Conservation (phyloP, 53 echinoderm and acorn worm species). For the Actinopyga echinites region DNA sequence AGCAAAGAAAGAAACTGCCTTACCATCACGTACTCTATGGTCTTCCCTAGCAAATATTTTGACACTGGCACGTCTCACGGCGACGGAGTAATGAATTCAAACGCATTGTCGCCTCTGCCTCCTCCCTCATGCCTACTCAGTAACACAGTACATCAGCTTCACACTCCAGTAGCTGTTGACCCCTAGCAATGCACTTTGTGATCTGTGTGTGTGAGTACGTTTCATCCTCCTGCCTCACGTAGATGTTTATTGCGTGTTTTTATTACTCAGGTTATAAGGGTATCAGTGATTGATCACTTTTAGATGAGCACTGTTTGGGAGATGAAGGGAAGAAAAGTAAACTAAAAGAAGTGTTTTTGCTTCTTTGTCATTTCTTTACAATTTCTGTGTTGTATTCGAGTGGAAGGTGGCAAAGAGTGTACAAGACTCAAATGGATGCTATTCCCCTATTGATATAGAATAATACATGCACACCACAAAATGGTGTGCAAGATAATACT, state of each 20-base stretch:
- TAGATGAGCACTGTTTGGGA: neutral
- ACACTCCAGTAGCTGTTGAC: slow-evolving; percentile 16
- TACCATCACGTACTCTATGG: slow-evolving; percentile 8
- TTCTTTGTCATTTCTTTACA: too few relatives aligned
- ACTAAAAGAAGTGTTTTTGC: too few relatives aligned
- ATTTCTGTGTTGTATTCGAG: too few relatives aligned
- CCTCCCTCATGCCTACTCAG: slow-evolving; percentile 8
- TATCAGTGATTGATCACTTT: slow-evolving; percentile 18
- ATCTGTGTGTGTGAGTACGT: neutral
- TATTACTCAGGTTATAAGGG: slow-evolving; percentile 22
- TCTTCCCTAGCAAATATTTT: slow-evolving; percentile 10
- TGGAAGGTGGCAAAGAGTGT: too few relatives aligned
- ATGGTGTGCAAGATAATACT: too few relatives aligned
- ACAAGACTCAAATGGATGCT: too few relatives aligned
- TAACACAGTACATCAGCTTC: slow-evolving; percentile 6
- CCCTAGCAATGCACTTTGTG: slow-evolving; percentile 6
- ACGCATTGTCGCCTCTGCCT: slow-evolving; percentile 17
- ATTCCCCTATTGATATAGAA: too few relatives aligned
- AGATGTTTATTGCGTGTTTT: slow-evolving; percentile 24
- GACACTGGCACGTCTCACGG: slow-evolving; percentile 17
- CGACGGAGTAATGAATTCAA: slow-evolving; percentile 19
- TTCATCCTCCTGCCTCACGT: neutral
- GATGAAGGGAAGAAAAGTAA: too few relatives aligned
- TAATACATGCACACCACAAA: too few relatives aligned
- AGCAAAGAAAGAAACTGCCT: too few relatives aligned